Base-by-base conservation (phyloP, 2,113 vertebrate genomes). In the Corythoichthys haematopterus region DNA sequence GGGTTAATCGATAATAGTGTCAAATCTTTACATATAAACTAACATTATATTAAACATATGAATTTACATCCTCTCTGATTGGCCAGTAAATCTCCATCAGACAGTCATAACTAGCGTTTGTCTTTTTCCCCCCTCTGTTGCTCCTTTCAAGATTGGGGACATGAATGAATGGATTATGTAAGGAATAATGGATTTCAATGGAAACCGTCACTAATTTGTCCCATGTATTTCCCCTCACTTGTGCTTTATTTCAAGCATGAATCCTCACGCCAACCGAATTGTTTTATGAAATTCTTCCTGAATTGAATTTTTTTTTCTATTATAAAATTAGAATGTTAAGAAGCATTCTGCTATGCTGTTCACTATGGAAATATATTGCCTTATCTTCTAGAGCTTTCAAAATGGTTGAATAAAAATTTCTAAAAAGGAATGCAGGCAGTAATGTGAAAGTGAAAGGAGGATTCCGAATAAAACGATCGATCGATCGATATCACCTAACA, bases 51-150 rank as follows among this genome's bases (percentile, higher is more conserved):
- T 28, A 28, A 28, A 28, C 20, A 28, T 9, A 28, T 8, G 4
- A 55, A 9, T 55, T 9, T 28, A 7, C 12, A 57, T 65, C 87
- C 81, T 87, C 90, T 90, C 84, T 84, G 88, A 84, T 93, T 90
- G 92, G 79, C 89, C 90, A 88, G 90, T 91, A 94, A 94, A 94
- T 93, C 75, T 87, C 90, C 90, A 92, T 91, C 87, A 94, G 92
- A 93, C 92, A 88, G 88, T 86, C 85, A 86, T 87, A 86, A 86
- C 80, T 70, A 72, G 58, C 75, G 80, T 78, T 73, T 61, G 74
- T 88, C 85, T 83, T 74, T 74, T 75, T 36, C 65, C 43, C 55
- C 48, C 51, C 48, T 14, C 13, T 62, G 70, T 64, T 60, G 72
- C 77, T 79, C 88, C 85, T 89, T 89, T 84, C 87, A 91, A 83